Percentiles rank a stretch among this genome's conserved stretches.
Evolutionary conservation across 2,888 invertebrate genomes (phyloP).

Genomic region (Cerastis leucographa): DNA sequence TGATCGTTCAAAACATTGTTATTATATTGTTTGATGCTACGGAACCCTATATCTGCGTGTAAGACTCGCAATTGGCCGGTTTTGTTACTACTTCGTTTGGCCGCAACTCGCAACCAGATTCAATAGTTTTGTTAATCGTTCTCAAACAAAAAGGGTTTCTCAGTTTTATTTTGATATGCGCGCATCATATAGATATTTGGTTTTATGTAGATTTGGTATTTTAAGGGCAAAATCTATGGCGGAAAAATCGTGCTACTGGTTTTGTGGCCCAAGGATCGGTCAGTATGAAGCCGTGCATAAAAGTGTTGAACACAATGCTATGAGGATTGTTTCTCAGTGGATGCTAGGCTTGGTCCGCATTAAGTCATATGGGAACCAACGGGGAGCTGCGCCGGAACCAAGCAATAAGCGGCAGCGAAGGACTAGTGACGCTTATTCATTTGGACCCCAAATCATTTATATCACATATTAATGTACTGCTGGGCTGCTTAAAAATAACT

Average conservation of each 20-base stretch:
- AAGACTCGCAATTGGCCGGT: too few species aligned
- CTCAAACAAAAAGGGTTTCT: background rate
- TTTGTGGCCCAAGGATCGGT: background rate
- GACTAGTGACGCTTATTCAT: conserved; percentile 51
- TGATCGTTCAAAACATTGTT: too few species aligned
- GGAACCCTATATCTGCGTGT: too few species aligned
- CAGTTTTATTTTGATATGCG: conserved; percentile 1
- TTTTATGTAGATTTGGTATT: background rate
- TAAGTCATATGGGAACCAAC: conserved; percentile 41
- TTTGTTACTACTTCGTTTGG: background rate
- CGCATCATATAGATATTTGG: background rate
- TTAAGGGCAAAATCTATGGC: background rate
- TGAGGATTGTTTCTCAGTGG: conserved; percentile 30
- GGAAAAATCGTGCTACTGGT: background rate
- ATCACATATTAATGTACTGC: conserved; percentile 17
- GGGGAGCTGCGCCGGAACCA: conserved; percentile 61
- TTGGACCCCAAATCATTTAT: conserved; percentile 21
- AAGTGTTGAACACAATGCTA: background rate
- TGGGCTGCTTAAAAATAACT: background rate
- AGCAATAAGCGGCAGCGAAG: conserved; percentile 48
- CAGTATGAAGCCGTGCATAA: background rate
- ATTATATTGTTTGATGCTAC: too few species aligned
- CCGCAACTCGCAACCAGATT: background rate
- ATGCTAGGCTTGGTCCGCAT: conserved; percentile 23
- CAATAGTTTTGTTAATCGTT: background rate